Evolutionary conservation across 2,113 vertebrate species (phyloP).

Genomic region (Chaetodon auriga): DNA sequence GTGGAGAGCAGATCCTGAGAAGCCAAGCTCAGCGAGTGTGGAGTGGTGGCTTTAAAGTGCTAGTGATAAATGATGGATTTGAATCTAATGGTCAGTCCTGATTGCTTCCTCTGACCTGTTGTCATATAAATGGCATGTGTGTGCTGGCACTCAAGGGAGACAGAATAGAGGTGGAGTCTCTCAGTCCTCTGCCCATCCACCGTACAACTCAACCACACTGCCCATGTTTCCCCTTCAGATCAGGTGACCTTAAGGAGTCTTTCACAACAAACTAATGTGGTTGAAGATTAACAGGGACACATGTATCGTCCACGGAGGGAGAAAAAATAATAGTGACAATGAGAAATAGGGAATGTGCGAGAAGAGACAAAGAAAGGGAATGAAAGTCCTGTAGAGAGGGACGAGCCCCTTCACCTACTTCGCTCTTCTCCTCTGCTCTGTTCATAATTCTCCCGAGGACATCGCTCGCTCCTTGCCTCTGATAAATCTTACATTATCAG

Average conservation of each 20-base stretch:
- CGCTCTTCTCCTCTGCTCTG: constrained; percentile 68
- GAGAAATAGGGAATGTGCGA: constrained; percentile 37
- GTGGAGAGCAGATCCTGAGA: too few species aligned
- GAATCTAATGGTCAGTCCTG: not conserved
- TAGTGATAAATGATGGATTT: not conserved
- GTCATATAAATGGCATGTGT: too few species aligned
- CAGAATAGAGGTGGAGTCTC: not conserved
- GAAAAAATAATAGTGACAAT: constrained; percentile 15
- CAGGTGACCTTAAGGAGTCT: constrained; percentile 51
- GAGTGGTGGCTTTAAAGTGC: too few species aligned
- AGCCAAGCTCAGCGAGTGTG: too few species aligned
- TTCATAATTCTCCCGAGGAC: constrained; percentile 60
- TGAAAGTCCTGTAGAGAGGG: constrained; percentile 69
- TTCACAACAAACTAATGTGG: not conserved
- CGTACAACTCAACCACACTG: constrained; percentile 27
- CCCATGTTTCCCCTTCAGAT: constrained; percentile 41
- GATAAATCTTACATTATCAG: constrained; percentile 85
- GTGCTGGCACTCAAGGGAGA: not conserved
- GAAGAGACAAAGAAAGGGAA: constrained; percentile 55
- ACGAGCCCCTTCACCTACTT: constrained; percentile 61
- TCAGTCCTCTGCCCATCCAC: constrained; percentile 10
- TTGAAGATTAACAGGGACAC: not conserved
- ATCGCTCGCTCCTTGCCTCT: constrained; percentile 66
- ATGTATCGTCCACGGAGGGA: not conserved
- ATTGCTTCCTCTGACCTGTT: too few species aligned